Base-by-base conservation (phyloP, 2,888 invertebrate genomes). In the Zygogramma bicolorata region DNA sequence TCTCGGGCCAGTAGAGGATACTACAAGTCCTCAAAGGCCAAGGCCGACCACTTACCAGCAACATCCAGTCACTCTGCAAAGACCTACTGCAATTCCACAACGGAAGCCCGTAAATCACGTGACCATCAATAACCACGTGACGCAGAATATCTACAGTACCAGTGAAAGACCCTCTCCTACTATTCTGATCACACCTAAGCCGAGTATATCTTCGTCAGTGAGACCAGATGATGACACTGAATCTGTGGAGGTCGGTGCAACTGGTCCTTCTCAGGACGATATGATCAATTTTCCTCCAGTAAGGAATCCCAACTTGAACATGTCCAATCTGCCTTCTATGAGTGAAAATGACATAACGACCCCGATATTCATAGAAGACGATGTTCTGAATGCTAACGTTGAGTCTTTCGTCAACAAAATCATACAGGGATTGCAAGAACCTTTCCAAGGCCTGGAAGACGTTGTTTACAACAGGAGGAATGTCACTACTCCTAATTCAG, bases 221-320 rank as follows among this genome's bases (percentile, higher is more conserved):
- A 61, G 79, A 77, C 81, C 62, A 10, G 78, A 77, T 60, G 82
- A 66, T 15, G 82, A 81, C 25, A 82, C 77, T 58, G 81, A 83
- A 49, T 79, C 80, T 13, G 69, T 77, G 0, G 81, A 82, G 15
- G 78, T 84, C 7, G 71, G 65, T 27, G 73, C 72, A 1, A 61
- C 93, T 79, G 88, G 90, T 6, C 92, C 92, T 75, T 92, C 93
- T 0, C 80, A 84, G 6, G 83, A 84, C 13, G 92, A 94, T 80
- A 93, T 95, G 74, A 92, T 92, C 38, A 95, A 95, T 80, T 96
- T 96, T 88, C 95, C 95, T 15, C 95, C 95, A 0, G 95, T 95
- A 0, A 90, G 95, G 59, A 95, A 95, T 85, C 95, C 95, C 0
- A 93, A 95, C 87, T 87, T 95, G 0, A 95, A 95, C 75, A 91